phyloP scores from a whole-genome alignment of 2,888 invertebrate genomes.

The Zonitis immaculata region DNA sequence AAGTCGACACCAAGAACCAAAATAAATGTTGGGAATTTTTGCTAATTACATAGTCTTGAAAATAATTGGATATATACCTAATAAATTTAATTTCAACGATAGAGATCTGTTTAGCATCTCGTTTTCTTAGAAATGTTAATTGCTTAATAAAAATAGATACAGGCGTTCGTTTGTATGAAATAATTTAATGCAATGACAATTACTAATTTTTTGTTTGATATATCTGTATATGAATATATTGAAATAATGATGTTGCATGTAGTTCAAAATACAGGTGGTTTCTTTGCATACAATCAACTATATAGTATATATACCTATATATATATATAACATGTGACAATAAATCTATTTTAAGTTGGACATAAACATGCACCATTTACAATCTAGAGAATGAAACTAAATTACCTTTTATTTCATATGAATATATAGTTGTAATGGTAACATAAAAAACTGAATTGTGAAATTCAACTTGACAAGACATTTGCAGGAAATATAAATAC shows the following conservation, averaged over 20 bases:
- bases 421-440: too few relatives aligned
- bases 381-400: too few relatives aligned
- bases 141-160: conserved; percentile 1
- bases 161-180: too few relatives aligned
- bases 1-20: neutral
- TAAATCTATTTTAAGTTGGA: neutral
- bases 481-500: neutral
- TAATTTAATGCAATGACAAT: too few relatives aligned
- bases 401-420: too few relatives aligned
- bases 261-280: neutral
- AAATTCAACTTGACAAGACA: neutral
- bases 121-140: neutral
- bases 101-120: neutral
- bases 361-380: neutral
- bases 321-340: neutral
- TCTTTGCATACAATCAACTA: neutral
- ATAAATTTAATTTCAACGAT: conserved; percentile 5
- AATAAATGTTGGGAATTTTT: neutral
- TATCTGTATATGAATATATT: too few relatives aligned
- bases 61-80: conserved; percentile 4
- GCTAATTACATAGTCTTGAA: neutral
- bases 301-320: too few relatives aligned
- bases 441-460: neutral
- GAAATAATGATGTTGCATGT: neutral
- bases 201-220: too few relatives aligned